Conservation (phyloP, 2,888 invertebrate species). For the Resseliella maxima region DNA sequence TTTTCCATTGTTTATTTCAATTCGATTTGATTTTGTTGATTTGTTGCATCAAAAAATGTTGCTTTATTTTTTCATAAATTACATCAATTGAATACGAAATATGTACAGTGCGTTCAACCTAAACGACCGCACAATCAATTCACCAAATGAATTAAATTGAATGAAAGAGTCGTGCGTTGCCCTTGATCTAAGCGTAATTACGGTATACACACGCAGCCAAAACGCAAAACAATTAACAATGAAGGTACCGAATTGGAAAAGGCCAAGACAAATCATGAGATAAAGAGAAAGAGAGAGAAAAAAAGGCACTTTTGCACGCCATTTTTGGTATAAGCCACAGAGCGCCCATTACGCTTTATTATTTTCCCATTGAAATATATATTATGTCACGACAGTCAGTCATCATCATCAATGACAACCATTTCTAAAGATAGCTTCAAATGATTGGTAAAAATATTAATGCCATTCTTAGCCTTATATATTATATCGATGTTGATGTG, state of each 20-base stretch:
- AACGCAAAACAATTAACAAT: constrained; percentile 31
- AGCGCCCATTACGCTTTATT: not conserved
- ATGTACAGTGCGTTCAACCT: constrained; percentile 18
- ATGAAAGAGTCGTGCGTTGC: constrained; percentile 19
- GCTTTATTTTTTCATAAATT: not conserved
- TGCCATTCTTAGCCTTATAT: too few relatives aligned
- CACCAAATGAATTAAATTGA: not conserved
- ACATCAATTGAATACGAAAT: not conserved
- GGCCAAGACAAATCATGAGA: not conserved
- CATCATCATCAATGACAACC: not conserved
- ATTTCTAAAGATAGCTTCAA: not conserved
- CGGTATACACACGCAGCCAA: not conserved
- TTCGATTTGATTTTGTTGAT: not conserved
- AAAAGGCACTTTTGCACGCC: not conserved
- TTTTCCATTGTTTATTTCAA: not conserved
- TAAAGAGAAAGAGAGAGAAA: not conserved
- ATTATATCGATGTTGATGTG: not conserved
- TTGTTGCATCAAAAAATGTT: not conserved
- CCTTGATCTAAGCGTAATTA: constrained; percentile 31
- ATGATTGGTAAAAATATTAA: not conserved
- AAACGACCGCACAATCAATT: not conserved
- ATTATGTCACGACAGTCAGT: not conserved
- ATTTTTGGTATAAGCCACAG: not conserved
- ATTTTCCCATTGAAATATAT: not conserved
- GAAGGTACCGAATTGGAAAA: not conserved